Conservation (phyloP, 2,113 vertebrate species). For the Mystacornis crossleyi region DNA sequence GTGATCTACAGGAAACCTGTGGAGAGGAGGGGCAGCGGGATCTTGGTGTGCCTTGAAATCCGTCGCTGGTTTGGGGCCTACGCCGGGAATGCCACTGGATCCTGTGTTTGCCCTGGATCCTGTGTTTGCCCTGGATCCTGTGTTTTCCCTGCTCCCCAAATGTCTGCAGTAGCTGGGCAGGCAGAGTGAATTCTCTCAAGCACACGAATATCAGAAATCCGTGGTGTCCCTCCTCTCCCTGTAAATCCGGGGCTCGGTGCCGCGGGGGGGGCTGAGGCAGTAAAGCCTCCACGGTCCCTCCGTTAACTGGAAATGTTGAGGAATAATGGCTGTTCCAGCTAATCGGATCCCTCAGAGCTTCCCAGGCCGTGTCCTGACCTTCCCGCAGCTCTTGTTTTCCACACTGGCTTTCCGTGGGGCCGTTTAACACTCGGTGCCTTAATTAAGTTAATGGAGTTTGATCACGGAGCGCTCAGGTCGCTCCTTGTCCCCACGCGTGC, state of each 20-base stretch:
- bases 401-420: neutral
- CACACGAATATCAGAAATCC: neutral
- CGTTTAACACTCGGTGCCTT: neutral
- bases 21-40: neutral
- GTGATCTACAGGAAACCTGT: neutral
- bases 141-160: neutral
- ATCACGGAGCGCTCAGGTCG: accelerated
- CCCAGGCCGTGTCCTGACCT: neutral
- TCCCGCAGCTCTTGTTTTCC: neutral
- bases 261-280: neutral
- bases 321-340: neutral
- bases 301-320: neutral
- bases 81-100: neutral
- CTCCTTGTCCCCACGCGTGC: neutral
- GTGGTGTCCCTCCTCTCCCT: neutral
- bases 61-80: neutral
- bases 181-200: neutral
- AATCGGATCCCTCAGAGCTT: neutral
- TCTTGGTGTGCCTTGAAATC: neutral
- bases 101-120: neutral
- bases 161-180: neutral
- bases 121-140: neutral
- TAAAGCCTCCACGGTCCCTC: neutral
- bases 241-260: accelerated
- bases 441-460: neutral